Conservation (phyloP, 2,113 vertebrate species). For the Epinephelus cyanopodus region DNA sequence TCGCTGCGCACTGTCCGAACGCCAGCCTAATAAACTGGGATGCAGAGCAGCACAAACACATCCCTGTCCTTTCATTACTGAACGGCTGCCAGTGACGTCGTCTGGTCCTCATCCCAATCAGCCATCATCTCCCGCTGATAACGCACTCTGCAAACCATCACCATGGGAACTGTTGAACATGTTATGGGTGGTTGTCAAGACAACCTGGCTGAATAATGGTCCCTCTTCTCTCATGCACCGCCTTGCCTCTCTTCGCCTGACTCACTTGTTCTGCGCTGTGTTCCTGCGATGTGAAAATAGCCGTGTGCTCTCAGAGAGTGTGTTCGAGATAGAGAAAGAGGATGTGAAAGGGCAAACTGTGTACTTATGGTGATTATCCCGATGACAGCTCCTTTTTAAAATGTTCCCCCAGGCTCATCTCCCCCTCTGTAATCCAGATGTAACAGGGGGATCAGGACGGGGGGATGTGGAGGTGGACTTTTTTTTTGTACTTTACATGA, state of each 20-base stretch:
- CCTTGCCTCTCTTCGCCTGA: slow-evolving; percentile 51
- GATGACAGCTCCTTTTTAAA: slow-evolving; percentile 44
- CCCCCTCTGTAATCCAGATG: slow-evolving; percentile 40
- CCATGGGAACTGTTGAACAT: slow-evolving; percentile 86
- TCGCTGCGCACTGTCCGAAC: background rate
- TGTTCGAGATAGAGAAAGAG: slow-evolving; percentile 9
- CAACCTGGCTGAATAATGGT: slow-evolving; percentile 73
- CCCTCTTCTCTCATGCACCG: slow-evolving; percentile 32
- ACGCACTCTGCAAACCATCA: slow-evolving; percentile 66
- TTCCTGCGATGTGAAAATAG: slow-evolving; percentile 53
- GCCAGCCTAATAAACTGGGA: slow-evolving; percentile 5
- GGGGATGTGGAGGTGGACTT: slow-evolving; percentile 18
- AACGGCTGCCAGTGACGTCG: slow-evolving; percentile 39
- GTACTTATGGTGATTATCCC: slow-evolving; percentile 51
- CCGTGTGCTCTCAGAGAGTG: slow-evolving; percentile 1
- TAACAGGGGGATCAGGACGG: slow-evolving; percentile 14
- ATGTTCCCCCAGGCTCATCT: slow-evolving; percentile 13
- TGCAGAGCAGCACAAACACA: slow-evolving; percentile 34
- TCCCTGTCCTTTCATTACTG: slow-evolving; percentile 23
- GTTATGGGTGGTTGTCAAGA: slow-evolving; percentile 81
- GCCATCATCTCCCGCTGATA: slow-evolving; percentile 74
- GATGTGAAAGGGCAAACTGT: slow-evolving; percentile 51
- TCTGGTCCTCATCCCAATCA: slow-evolving; percentile 53
- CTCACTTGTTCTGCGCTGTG: slow-evolving; percentile 47
- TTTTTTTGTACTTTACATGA: slow-evolving; percentile 37